Conservation (phyloP, 2,888 invertebrate genomes). For the Drosophila pseudotalamancana region DNA sequence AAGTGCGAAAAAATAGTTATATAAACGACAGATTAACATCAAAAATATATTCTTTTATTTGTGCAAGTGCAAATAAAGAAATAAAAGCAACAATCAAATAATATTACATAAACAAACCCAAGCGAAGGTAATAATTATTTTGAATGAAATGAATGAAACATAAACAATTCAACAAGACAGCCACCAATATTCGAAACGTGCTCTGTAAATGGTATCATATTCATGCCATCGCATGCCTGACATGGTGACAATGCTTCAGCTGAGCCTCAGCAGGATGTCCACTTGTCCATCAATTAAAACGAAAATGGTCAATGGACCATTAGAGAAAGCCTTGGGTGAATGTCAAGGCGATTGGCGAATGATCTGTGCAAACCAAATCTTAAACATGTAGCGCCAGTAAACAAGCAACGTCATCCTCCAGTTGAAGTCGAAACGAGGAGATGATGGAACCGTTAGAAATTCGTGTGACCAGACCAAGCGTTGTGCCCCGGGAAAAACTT, state of each 20-base stretch:
- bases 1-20: constrained; percentile 25
- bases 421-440: constrained; percentile 35
- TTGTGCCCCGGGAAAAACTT: constrained; percentile 49
- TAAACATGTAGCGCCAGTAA: constrained; percentile 24
- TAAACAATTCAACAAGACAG: constrained; percentile 1
- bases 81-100: constrained; percentile 24
- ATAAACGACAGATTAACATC: constrained; percentile 4
- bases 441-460: constrained; percentile 51
- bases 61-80: constrained; percentile 33
- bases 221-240: constrained; percentile 56
- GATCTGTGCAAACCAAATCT: constrained; percentile 34
- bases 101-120: constrained; percentile 7
- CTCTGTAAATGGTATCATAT: constrained; percentile 37
- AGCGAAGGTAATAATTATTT: constrained; percentile 35
- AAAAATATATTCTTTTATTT: constrained; percentile 11
- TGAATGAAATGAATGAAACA: constrained; percentile 9
- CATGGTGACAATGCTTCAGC: constrained; percentile 65
- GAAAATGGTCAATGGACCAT: constrained; percentile 75
- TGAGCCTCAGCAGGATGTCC: constrained; percentile 65
- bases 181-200: constrained; percentile 10
- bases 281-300: constrained; percentile 75
- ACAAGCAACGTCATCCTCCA: constrained; percentile 46
- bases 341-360: constrained; percentile 54
- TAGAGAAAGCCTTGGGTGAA: constrained; percentile 74
- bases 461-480: constrained; percentile 48